These are phyloP conservation scores for Drosophila kanekoi DNA, from an alignment of 2,888 invertebrate genomes.

Conservation along the genomic window DNA sequence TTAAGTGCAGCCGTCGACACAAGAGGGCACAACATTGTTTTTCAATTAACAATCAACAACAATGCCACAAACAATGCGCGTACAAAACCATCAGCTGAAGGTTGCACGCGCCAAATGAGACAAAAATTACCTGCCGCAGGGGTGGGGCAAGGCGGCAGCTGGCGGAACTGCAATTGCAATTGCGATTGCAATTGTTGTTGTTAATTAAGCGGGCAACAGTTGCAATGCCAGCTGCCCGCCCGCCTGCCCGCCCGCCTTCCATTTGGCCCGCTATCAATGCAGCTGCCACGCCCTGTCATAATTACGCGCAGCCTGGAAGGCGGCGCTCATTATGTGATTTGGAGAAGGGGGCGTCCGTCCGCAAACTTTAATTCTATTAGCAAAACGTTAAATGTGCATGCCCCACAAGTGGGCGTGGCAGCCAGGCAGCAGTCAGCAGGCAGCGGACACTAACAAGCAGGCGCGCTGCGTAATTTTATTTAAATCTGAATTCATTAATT, in stretches of 20 bases:
- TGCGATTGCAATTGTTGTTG: constrained; percentile 71
- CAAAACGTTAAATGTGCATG: constrained; percentile 77
- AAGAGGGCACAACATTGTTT: constrained; percentile 77
- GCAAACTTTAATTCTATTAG: constrained; percentile 83
- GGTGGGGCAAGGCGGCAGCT: neutral
- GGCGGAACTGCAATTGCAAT: constrained; percentile 17
- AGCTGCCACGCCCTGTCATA: constrained; percentile 59
- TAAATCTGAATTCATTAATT: constrained; percentile 83
- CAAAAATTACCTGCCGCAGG: constrained; percentile 71
- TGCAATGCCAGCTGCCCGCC: constrained; percentile 25
- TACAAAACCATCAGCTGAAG: constrained; percentile 59
- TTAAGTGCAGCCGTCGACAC: constrained; percentile 62
- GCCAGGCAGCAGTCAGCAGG: constrained; percentile 3
- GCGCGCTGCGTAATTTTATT: constrained; percentile 76
- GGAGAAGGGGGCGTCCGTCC: constrained; percentile 22
- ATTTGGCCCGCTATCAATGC: constrained; percentile 21
- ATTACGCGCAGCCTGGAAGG: constrained; percentile 47
- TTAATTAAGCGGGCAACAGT: constrained; percentile 67
- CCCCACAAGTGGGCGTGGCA: constrained; percentile 33
- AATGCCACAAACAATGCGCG: constrained; percentile 74
- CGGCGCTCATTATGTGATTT: constrained; percentile 39
- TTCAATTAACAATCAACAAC: constrained; percentile 81
- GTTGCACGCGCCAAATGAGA: constrained; percentile 71
- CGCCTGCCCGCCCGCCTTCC: too few relatives aligned
- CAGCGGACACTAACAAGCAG: constrained; percentile 61